Evolutionary conservation across 2,888 invertebrate species (phyloP), one percentile per base, ranked within the genome.

Genomic region (Amphipoea lucens): DNA sequence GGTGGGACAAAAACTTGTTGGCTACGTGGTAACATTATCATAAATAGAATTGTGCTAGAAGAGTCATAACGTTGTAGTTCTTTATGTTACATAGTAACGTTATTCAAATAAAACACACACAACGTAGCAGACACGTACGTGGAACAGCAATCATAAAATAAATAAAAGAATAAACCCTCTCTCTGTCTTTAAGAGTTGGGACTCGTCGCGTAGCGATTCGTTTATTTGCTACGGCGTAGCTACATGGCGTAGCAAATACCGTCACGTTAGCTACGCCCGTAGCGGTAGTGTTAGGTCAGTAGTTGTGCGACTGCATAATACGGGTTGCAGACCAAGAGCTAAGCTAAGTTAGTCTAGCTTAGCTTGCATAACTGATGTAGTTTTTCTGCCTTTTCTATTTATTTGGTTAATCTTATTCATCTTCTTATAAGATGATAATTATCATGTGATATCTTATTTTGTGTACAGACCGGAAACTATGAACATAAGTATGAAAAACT

Each of bases 161-260:
- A 68, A 42, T 48, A 70, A 79, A 78, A 79, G 51, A 29, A 29
- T 29, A 29, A 29, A n/a, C n/a, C n/a, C n/a, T n/a, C n/a, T n/a
- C n/a, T n/a, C n/a, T n/a, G n/a, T n/a, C n/a, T n/a, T 42, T 54
- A 45, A 67, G 9, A 57, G n/a, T 23, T 23, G 6, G 12, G 2
- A 57, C 40, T 23, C 66, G 36, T 36, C 65, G n/a, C 66, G 82
- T 82, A 76, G 67, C 77, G 11, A 11, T 42, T 14, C 48, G 45
- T 62, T 40, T 68, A 62, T 62, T 82, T 76, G 76, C 76, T 82
- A 82, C 79, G 81, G 51, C 82, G 80, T 80, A 80, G 80, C 82
- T 2, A 45, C 79, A 17, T 20, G 66, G 20, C 51, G 79, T 75
- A 80, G 80, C 80, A 66, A 14, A 75, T 67, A 29, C 20, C 51